Evolutionary conservation across 2,113 vertebrate species (phyloP).

Genomic region (Nerophis lumbriciformis): DNA sequence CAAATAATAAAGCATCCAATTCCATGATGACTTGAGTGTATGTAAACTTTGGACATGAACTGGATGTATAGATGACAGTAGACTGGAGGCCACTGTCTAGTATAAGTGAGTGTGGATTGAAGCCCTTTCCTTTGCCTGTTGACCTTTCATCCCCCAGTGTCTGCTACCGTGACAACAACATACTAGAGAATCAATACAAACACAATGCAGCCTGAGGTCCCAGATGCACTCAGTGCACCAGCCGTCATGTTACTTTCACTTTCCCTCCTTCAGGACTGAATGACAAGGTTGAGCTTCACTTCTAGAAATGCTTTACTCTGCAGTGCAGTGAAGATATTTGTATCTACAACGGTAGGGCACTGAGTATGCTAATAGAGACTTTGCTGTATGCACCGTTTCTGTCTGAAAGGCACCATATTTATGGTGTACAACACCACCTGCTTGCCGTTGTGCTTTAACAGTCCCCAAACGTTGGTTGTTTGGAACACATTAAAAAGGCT

Average conservation of each 20-base stretch:
- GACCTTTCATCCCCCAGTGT: constrained; percentile 1
- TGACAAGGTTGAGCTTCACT: not conserved
- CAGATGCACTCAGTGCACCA: not conserved
- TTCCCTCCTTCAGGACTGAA: not conserved
- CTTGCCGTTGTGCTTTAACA: too few relatives aligned
- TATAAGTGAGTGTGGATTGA: constrained; percentile 4
- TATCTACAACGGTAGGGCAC: too few relatives aligned
- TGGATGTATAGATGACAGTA: not conserved
- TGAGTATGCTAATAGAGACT: too few relatives aligned
- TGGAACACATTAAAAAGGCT: too few relatives aligned
- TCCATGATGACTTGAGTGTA: too few relatives aligned
- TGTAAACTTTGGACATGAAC: too few relatives aligned
- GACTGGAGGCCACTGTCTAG: constrained; percentile 3
- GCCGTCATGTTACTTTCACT: not conserved
- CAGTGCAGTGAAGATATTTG: not conserved
- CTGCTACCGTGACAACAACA: not conserved
- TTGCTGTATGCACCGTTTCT: too few relatives aligned
- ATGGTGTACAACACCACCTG: too few relatives aligned
- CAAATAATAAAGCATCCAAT: too few relatives aligned
- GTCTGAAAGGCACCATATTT: too few relatives aligned
- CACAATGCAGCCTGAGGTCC: not conserved
- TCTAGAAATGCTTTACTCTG: not conserved
- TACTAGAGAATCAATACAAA: constrained; percentile 7
- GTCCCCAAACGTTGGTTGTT: too few relatives aligned
- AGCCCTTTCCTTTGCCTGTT: not conserved